Base-by-base conservation (phyloP, 2,797 vertebrate species). In the Thunnus albacares region DNA sequence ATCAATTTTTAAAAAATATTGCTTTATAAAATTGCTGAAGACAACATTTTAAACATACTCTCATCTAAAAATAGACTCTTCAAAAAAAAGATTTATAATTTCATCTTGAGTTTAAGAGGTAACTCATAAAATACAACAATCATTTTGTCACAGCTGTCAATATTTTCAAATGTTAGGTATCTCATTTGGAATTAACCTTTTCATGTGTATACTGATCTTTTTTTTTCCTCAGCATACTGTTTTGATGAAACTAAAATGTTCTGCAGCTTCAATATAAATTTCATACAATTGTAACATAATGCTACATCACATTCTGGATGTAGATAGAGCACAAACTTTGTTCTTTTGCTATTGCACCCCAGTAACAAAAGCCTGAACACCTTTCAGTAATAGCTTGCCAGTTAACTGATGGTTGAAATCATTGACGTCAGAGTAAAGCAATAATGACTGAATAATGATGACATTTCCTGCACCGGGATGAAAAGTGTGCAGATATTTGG, bases 91-190 rank as follows among this genome's bases (percentile, higher is more conserved):
- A 49, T 84, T 80, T 69, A 53, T 79, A 68, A 52, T 64, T 72
- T 53, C 8, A 67, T 65, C 12, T 74, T 43, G 62, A 68, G 41
- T 69, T 70, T 47, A 73, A 76, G 30, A 71, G 33, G 5, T 77
- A 72, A 79, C 22, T 33, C 5, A 22, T 65, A 3, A 57, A 79
- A 64, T 60, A 53, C 35, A 85, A 63, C 73, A 77, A 8, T 75
- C 33, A 55, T 71, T 77, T 73, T 75, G 30, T 75, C 24, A 33
- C 61, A 62, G 51, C 28, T 63, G 56, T 84, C 69, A 30, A 79
- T 88, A 85, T 87, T 88, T 84, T 87, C 5, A 66, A 70, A 67
- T n/a, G 58, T 30, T 75, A 17, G 59, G 41, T 41, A 9, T 85
- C 20, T 79, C 15, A 58, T 75, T 82, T 71, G 28, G 51, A 77